Base-by-base conservation (phyloP, 2,888 invertebrate genomes). In the Myathropa florea region DNA sequence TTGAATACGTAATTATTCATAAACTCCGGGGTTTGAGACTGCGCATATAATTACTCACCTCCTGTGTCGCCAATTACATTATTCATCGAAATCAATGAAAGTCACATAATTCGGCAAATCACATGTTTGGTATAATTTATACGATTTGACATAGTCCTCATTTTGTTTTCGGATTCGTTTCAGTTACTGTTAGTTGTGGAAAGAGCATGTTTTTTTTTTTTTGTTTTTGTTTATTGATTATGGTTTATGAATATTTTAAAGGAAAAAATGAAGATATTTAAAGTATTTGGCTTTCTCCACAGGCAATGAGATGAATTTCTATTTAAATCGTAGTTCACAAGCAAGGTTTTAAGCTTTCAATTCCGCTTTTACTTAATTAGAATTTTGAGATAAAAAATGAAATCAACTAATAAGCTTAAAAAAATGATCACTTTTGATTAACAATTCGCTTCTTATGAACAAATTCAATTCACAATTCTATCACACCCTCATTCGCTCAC, bases 231-330 rank as follows among this genome's bases (percentile, higher is more conserved):
- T 39, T n/a, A 39, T 39, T 53, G 30, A 65, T 59, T 23, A 12
- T 46, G 53, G 24, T 57, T 57, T 10, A 72, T n/a, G 10, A 4
- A 24, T 64, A 39, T 28, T 4, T 18, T n/a, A 26, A 65, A 57
- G 57, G 24, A 33, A 30, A 57, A 21, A 46, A 53, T 33, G 33
- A 46, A 12, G 28, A 63, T 46, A 4, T 12, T 21, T 18, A 18
- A 28, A 67, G n/a, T 65, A 26, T 55, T 80, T 80, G 79, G 79
- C 72, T 80, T 80, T 80, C 79, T 67, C 79, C 72, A 80, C 79
- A 72, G 18, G 60, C 72, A 64, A 59, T 65, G 4, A 72, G 30
- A 65, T 65, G 18, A 59, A 59, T 65, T 72, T 57, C 28, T 30
- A 30, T 65, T 30, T 21, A 26, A 65, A 46, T 24, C 61, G 59